Conservation (phyloP, 2,888 invertebrate genomes). For the Onchidella celtica region DNA sequence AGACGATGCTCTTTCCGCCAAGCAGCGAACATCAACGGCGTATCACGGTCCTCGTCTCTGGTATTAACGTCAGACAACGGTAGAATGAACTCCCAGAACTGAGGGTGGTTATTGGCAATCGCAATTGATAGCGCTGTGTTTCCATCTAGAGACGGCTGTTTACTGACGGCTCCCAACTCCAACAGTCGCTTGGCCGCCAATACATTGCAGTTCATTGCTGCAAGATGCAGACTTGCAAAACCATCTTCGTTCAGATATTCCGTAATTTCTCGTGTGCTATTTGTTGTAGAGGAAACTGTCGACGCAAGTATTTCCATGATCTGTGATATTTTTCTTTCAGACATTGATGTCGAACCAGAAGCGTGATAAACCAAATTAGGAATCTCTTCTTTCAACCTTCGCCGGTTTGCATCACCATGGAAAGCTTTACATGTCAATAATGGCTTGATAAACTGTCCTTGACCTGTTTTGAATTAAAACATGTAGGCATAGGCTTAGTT, state of each 20-base stretch:
- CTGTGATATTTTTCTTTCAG: neutral
- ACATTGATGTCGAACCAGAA: neutral
- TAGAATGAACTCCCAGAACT: conserved; percentile 9
- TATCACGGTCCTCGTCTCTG: conserved; percentile 15
- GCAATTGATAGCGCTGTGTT: conserved; percentile 15
- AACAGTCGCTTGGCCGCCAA: neutral
- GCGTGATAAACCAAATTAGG: neutral
- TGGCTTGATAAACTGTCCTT: neutral
- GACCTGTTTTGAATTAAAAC: neutral
- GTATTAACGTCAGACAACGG: conserved; percentile 24
- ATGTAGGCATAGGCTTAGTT: too few species aligned
- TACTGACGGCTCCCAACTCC: neutral
- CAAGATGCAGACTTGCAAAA: conserved; percentile 7
- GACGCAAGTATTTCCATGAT: neutral
- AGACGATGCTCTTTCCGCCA: neutral
- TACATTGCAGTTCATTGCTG: conserved; percentile 2
- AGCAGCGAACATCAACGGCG: conserved; percentile 28
- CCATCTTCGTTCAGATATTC: conserved; percentile 3
- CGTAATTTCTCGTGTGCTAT: neutral
- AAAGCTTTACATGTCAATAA: neutral
- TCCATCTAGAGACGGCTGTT: neutral
- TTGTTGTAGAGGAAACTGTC: too few species aligned
- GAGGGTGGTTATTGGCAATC: neutral
- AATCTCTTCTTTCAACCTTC: neutral
- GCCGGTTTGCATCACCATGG: neutral